Conservation (phyloP, 2,888 invertebrate species). For the Parelbella ahira region DNA sequence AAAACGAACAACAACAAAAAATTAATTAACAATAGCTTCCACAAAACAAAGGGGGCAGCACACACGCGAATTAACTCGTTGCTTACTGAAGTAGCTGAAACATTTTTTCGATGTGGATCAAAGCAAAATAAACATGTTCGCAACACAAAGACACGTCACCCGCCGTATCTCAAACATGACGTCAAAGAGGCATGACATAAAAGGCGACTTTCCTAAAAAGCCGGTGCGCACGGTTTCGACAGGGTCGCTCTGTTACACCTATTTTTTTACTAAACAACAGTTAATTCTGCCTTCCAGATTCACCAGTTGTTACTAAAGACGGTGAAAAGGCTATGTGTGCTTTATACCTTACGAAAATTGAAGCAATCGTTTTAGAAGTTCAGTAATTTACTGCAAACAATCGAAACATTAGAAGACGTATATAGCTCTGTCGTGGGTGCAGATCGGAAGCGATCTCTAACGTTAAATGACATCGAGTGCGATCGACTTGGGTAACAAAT, state of each 20-base stretch:
- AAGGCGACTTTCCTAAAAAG: conserved; percentile 21
- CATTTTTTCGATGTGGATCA: conserved; percentile 24
- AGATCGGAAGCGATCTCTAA: too few species aligned
- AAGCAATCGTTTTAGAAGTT: too few species aligned
- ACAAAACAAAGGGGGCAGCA: conserved; percentile 4
- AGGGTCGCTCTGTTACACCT: not conserved
- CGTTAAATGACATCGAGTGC: too few species aligned
- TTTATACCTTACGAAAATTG: too few species aligned
- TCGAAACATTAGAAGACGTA: too few species aligned
- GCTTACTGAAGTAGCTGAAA: conserved; percentile 19
- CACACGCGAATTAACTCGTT: conserved; percentile 17
- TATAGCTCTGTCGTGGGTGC: too few species aligned
- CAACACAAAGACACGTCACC: conserved; percentile 29
- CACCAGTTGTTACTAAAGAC: too few species aligned
- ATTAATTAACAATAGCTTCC: conserved; percentile 22
- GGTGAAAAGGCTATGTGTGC: too few species aligned
- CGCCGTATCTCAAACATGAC: conserved; percentile 26
- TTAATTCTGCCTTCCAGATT: too few species aligned
- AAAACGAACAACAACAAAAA: conserved; percentile 8
- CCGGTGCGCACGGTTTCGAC: conserved; percentile 13
- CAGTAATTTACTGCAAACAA: too few species aligned
- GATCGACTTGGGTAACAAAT: too few species aligned
- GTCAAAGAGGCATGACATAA: conserved; percentile 21
- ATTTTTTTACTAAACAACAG: not conserved
- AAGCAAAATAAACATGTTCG: conserved; percentile 30